Evolutionary conservation across 2,888 invertebrate genomes (phyloP).

Genomic region (Luperina testacea): DNA sequence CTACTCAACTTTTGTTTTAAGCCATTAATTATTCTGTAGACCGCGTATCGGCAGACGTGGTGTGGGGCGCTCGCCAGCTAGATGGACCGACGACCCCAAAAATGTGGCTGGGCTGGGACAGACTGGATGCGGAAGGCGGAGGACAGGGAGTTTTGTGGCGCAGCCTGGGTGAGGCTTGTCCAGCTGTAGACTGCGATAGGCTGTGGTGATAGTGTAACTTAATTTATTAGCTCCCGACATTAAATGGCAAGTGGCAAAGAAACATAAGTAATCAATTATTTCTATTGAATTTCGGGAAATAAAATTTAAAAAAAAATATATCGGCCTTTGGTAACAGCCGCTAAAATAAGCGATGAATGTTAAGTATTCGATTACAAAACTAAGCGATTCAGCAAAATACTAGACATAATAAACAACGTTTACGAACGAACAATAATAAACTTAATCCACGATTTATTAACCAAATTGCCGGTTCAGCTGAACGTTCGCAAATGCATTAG

Average conservation of each 20-base stretch:
- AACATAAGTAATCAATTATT: not conserved
- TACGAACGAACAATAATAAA: slow-evolving; percentile 30
- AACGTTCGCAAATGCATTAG: slow-evolving; percentile 44
- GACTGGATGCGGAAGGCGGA: not conserved
- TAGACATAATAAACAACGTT: slow-evolving; percentile 23
- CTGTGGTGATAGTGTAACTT: not conserved
- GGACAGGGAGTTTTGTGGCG: not conserved
- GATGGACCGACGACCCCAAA: not conserved
- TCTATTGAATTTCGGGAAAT: not conserved
- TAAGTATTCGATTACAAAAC: slow-evolving; percentile 18
- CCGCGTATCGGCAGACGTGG: not conserved
- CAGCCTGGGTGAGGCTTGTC: not conserved
- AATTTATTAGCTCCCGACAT: not conserved
- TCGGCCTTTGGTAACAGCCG: slow-evolving; percentile 1
- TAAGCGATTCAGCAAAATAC: slow-evolving; percentile 24
- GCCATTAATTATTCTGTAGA: not conserved
- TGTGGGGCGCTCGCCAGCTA: not conserved
- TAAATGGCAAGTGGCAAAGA: no score
- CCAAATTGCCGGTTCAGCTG: slow-evolving; percentile 32
- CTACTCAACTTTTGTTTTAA: not conserved
- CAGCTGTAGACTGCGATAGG: not conserved
- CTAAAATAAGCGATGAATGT: not conserved
- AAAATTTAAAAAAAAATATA: not conserved
- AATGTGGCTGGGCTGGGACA: not conserved
- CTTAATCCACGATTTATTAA: slow-evolving; percentile 41